phyloP scores from a whole-genome alignment of 2,888 invertebrate species.

The Teleogryllus oceanicus region DNA sequence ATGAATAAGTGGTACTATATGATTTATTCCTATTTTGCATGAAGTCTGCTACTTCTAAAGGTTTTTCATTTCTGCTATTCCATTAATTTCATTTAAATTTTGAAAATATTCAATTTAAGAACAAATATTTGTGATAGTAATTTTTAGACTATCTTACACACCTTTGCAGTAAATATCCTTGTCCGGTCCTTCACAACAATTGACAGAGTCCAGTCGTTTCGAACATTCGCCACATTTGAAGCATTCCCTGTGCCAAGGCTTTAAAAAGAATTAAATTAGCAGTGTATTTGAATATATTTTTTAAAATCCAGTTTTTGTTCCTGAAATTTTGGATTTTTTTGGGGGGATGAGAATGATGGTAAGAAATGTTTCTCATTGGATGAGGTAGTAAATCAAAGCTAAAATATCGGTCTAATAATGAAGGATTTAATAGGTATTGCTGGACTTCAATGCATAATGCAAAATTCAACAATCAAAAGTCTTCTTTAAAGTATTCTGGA shows the following conservation, averaged over 20 bases:
- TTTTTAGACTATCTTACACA: constrained; percentile 49
- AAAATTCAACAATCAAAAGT: constrained; percentile 9
- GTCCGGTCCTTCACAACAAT: constrained; percentile 91
- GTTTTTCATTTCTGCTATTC: no score
- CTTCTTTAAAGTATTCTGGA: constrained; percentile 3
- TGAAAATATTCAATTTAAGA: no score
- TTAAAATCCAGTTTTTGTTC: no score
- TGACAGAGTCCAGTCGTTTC: constrained; percentile 85
- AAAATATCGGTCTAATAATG: not conserved
- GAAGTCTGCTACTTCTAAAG: no score
- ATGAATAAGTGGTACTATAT: no score
- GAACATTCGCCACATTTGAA: constrained; percentile 86
- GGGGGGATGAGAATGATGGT: not conserved
- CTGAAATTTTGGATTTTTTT: not conserved
- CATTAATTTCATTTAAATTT: no score
- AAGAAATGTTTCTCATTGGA: not conserved
- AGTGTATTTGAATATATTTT: constrained; percentile 19
- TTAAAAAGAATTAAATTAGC: constrained; percentile 48
- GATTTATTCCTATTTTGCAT: no score
- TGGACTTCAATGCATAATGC: no score
- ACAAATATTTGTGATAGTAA: no score
- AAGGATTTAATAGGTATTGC: not conserved
- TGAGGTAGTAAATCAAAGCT: not conserved
- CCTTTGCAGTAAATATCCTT: constrained; percentile 97
- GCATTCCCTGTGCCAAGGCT: constrained; percentile 90